Evolutionary conservation across 2,888 invertebrate genomes (phyloP).

Genomic region (Pemphredon lugubris): DNA sequence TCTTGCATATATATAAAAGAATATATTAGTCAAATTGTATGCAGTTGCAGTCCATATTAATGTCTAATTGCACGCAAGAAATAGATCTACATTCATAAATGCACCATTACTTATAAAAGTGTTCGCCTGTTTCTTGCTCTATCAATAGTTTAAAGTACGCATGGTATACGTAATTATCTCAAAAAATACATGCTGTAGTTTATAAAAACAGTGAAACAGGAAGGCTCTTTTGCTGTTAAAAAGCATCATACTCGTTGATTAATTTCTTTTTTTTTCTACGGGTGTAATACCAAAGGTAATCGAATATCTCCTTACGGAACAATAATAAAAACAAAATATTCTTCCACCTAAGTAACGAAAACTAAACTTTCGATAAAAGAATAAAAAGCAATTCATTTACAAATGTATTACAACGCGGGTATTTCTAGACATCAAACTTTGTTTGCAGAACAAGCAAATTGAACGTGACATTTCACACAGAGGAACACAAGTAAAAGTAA

Average conservation of each 20-base stretch:
- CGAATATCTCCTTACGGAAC: too few species aligned
- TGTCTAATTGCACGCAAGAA: constrained; percentile 1
- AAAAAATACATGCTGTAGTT: constrained; percentile 1
- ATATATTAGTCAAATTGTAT: constrained; percentile 12
- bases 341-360: too few species aligned
- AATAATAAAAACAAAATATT: too few species aligned
- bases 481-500: too few species aligned
- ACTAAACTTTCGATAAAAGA: too few species aligned
- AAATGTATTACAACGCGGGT: too few species aligned
- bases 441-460: too few species aligned
- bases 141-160: background rate
- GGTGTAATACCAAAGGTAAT: too few species aligned
- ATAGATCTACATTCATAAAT: constrained; percentile 16
- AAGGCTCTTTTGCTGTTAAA: constrained; percentile 3
- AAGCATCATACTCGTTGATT: background rate
- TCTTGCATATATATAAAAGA: constrained; percentile 4
- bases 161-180: background rate
- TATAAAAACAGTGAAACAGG: background rate
- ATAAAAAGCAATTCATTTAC: too few species aligned
- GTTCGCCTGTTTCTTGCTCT: background rate
- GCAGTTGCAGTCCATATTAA: background rate
- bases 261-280: too few species aligned
- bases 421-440: too few species aligned
- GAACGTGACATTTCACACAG: too few species aligned
- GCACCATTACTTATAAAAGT: background rate